Base-by-base conservation (phyloP, 2,113 vertebrate genomes). In the Crotophaga sulcirostris region DNA sequence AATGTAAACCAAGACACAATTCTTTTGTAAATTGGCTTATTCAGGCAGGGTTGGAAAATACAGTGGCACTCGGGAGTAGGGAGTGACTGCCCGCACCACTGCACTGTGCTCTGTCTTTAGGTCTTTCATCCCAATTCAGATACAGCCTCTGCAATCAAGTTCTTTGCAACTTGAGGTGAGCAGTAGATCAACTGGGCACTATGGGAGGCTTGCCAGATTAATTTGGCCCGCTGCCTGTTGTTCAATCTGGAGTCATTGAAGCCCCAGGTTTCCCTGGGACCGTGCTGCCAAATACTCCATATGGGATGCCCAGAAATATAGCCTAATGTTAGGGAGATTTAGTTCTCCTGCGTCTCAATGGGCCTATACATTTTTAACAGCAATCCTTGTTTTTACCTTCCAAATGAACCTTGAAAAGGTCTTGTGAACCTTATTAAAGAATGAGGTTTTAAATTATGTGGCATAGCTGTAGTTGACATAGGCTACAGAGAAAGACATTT, bases 301-400 rank as follows among this genome's bases (percentile, higher is more conserved):
- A 47, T 97, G 97, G 94, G 95, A 92, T 96, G 95, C 93, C 94
- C 96, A 97, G 95, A 96, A 95, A 95, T 97, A 95, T n/a, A 36
- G 96, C 96, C 33, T 40, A 10, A 16, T 2, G 84, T 75, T 74
- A 49, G 70, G 87, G 29, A 95, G 93, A 89, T 90, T 93, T 56
- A 97, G 91, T 59, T 97, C 89, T 42, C 11, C 56, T 5, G 24
- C 3, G 90, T 93, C 96, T 95, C 96, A 31, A 1, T 16, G 91
- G 96, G 85, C 91, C 96, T 23, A 95, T 97, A 84, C 77, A 49
- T 97, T 93, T 94, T 96, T 84, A 97, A 67, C 94, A 49, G 94
- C 89, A 79, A 34, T 54, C 79, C 95, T 82, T 72, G 51, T 28
- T 92, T 77, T 63, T 80, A 38, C 93, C 94, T 91, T 96, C 94